A percentile compares a stretch with the other conserved stretches of the same genome.
phyloP scores from a whole-genome alignment of 2,113 vertebrate genomes.

The Pomatostomus ruficeps region DNA sequence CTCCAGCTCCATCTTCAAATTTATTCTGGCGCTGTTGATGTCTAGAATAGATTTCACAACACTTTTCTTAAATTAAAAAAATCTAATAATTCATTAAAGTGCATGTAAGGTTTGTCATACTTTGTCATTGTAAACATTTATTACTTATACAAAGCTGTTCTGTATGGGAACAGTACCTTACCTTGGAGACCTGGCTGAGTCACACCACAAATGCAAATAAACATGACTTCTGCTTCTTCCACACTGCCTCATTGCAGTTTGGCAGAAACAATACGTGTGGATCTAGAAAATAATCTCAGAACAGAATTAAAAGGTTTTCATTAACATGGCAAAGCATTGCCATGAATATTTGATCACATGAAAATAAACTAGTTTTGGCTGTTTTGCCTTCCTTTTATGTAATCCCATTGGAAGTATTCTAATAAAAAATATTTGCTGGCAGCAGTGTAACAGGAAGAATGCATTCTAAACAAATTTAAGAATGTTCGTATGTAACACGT shows the following conservation, averaged over 20 bases:
- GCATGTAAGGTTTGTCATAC: rapidly evolving
- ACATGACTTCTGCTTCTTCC: background rate
- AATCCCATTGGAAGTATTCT: background rate
- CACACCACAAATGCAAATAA: background rate
- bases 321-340: background rate
- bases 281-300: background rate
- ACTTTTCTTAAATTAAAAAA: background rate
- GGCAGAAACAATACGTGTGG: background rate
- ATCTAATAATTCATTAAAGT: background rate
- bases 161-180: background rate
- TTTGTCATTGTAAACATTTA: background rate
- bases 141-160: background rate
- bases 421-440: background rate
- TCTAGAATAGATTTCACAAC: background rate
- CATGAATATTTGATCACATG: background rate
- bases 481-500: background rate
- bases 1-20: background rate
- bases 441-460: background rate
- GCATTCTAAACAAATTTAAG: background rate
- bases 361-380: background rate
- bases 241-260: background rate
- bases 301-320: background rate
- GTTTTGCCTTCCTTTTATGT: background rate
- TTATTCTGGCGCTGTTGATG: background rate
- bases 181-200: background rate